Base-by-base conservation (phyloP, 2,888 invertebrate species). In the Hetaerina titia region DNA sequence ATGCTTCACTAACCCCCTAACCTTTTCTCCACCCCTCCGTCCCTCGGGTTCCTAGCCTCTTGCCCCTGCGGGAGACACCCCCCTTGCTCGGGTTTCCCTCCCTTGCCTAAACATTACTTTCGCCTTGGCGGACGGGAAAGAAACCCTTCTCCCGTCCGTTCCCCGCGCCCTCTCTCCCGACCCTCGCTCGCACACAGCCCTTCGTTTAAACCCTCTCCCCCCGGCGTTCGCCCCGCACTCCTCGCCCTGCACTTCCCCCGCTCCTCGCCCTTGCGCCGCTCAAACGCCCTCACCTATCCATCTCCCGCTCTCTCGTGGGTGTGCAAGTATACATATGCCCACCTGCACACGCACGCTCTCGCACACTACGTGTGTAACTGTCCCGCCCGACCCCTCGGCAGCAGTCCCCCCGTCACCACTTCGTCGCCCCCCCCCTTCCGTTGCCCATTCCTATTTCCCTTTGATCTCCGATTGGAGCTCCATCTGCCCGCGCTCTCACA, bases 391-490 rank as follows among this genome's bases (percentile, higher is more conserved):
- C 58, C 25, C 31, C 58, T n/a, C 22, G 8, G 11, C 58, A n/a
- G 4, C 11, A 9, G 57, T 13, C 19, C 13, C 11, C 31, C 19
- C 22, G 17, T 0, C 89, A 8, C 8, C 19, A 19, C 8, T 17
- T 7, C 90, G 2, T n/a, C 4, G 69, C 22, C 6, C 22, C 6
- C 69, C 69, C 17, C 69, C 19, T 22, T 22, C 13, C 81, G 81
- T 11, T 13, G 31, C 81, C 31, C 31, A 13, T 25, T 15, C 13
- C 81, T 9, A 31, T 31, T 90, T 31, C 13, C 92, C 69, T 74
- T 92, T 92, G 92, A 92, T 74, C 74, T 74, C 74, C 92, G 57
- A 92, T 92, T 74, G 56, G n/a, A 22, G 64, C 64, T 63, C 90
- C 90, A 90, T 90, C 74, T 74, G 74, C 69, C 63, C 25, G 19